Conservation (phyloP, 2,797 vertebrate genomes). For the Micromesistius poutassou region DNA sequence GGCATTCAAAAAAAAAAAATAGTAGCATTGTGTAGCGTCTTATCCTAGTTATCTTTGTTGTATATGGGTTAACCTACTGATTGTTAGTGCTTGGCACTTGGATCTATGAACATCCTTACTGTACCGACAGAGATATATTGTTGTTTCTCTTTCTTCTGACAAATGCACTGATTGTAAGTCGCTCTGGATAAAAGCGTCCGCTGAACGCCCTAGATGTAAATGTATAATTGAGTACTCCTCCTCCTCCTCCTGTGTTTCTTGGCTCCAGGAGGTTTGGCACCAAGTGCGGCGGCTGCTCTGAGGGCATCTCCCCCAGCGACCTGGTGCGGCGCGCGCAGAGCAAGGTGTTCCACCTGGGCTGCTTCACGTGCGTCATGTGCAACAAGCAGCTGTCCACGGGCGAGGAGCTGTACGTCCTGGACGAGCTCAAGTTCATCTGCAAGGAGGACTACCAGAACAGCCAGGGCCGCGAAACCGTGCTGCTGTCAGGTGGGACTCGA, state of each 20-base stretch:
- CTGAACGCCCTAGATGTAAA: no score
- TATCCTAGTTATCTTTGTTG: no score
- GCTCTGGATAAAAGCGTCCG: no score
- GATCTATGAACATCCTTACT: no score
- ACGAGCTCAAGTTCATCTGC: constrained; percentile 94
- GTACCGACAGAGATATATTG: no score
- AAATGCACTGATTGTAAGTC: no score
- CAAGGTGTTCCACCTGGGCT: constrained; percentile 96
- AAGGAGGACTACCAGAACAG: constrained; percentile 92
- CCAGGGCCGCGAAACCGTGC: constrained; percentile 85
- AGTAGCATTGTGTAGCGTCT: no score
- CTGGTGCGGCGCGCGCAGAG: constrained; percentile 90
- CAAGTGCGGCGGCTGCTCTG: constrained; percentile 89
- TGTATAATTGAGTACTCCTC: not conserved
- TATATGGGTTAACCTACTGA: no score
- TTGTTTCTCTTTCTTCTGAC: no score
- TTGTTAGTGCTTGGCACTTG: no score
- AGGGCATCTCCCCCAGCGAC: constrained; percentile 92
- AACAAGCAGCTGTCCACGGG: constrained; percentile 96
- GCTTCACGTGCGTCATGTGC: constrained; percentile 95
- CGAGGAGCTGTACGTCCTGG: constrained; percentile 94
- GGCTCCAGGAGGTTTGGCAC: constrained; percentile 87
- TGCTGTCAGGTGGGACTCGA: constrained; percentile 81
- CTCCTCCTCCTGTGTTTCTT: constrained; percentile 15
- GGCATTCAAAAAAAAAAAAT: no score